phyloP scores from a whole-genome alignment of 1,140 invertebrate species.

The Tetragnatha versicolor region DNA sequence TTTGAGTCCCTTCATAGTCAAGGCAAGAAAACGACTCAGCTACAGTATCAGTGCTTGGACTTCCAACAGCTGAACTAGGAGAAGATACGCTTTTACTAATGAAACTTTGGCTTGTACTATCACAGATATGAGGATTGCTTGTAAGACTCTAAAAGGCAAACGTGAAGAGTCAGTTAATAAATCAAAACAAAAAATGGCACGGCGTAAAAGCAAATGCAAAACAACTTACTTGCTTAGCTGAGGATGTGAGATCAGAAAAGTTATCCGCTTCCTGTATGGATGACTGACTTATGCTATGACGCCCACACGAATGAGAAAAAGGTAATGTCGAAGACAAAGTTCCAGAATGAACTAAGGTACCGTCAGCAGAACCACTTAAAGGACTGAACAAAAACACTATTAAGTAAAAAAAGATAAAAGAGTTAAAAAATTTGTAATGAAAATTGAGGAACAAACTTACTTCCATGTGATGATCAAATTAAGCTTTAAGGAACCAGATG shows the following conservation, averaged over 20 bases:
- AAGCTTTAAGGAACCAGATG: constrained; percentile 72
- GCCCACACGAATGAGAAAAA: constrained; percentile 10
- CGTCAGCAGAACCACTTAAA: constrained; percentile 4
- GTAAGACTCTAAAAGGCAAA: not conserved
- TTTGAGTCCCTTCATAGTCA: not conserved
- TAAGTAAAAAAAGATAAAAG: not conserved
- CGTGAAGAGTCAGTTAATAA: not conserved
- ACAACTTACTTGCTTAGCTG: constrained; percentile 13
- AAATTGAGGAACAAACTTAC: constrained; percentile 39
- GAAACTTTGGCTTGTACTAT: constrained; percentile 28
- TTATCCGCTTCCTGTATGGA: constrained; percentile 32
- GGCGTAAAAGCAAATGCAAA: not conserved
- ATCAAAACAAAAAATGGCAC: not conserved
- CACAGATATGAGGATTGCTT: constrained; percentile 30
- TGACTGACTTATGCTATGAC: constrained; percentile 27
- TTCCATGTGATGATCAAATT: constrained; percentile 72
- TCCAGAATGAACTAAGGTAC: not conserved
- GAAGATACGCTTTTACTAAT: constrained; percentile 24
- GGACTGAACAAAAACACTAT: constrained; percentile 14
- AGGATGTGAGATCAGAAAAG: constrained; percentile 15
- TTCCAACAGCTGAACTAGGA: constrained; percentile 16
- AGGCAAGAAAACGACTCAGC: not conserved
- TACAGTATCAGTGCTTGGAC: constrained; percentile 21
- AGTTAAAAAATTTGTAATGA: not conserved
- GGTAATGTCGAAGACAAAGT: not conserved